Evolutionary conservation across 2,888 invertebrate species (phyloP).

Genomic region (Oligia latruncula): DNA sequence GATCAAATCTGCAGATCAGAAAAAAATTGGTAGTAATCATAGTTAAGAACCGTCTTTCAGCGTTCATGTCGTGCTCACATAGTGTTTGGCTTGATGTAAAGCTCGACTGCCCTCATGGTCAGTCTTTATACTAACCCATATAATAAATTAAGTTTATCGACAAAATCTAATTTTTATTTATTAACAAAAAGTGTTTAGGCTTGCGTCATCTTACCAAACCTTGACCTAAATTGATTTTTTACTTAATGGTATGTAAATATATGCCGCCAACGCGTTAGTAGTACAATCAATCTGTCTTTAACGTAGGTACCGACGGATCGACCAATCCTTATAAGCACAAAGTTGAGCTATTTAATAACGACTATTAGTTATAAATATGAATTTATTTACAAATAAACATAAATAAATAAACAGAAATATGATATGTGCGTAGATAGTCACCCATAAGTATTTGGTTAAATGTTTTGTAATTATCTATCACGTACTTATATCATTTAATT

Average conservation of each 20-base stretch:
- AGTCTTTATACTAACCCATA: neutral
- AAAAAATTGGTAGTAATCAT: no score
- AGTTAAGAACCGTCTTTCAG: neutral
- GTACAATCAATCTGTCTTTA: conserved; percentile 68
- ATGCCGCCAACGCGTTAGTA: conserved; percentile 73
- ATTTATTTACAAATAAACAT: neutral
- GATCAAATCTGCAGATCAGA: neutral
- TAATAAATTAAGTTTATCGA: neutral
- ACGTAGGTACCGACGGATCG: conserved; percentile 34
- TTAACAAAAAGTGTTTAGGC: conserved; percentile 27
- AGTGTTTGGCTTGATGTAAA: neutral
- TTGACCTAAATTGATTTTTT: conserved; percentile 81
- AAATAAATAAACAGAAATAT: neutral
- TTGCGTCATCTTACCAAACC: conserved; percentile 73
- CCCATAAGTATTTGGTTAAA: conserved; percentile 19
- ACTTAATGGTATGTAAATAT: conserved; percentile 80
- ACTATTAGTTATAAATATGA: conserved; percentile 11
- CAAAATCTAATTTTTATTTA: conserved; percentile 34
- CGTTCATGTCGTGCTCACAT: neutral
- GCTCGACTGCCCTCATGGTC: neutral
- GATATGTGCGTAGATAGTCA: neutral
- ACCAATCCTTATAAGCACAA: conserved; percentile 44
- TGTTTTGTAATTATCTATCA: neutral
- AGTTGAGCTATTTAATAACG: conserved; percentile 5
- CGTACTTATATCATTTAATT: no score